These are phyloP conservation scores for Xestia ashworthii DNA, from an alignment of 2,888 invertebrate genomes.

Conservation along the genomic window DNA sequence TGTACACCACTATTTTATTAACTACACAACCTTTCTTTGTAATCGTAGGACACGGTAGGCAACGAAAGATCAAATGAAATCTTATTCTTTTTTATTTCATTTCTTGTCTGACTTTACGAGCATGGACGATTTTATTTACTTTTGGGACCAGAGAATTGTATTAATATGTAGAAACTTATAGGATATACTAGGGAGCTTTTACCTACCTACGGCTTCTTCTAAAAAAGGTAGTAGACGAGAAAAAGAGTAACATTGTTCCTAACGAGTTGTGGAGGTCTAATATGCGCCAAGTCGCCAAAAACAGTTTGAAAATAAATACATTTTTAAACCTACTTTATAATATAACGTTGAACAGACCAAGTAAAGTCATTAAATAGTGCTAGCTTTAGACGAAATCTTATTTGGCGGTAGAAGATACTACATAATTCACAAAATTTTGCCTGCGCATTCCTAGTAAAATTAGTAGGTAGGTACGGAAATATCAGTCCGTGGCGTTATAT, in stretches of 20 bases:
- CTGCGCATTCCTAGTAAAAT: neutral
- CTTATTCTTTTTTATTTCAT: slow-evolving; percentile 10
- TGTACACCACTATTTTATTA: slow-evolving; percentile 59
- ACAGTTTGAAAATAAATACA: neutral
- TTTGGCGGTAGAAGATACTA: neutral
- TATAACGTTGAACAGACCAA: neutral
- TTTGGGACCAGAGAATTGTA: neutral
- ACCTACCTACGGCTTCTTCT: neutral
- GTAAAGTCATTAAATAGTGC: neutral
- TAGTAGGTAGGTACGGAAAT: neutral
- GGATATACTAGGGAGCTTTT: neutral
- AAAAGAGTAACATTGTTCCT: neutral
- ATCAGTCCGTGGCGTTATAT: neutral
- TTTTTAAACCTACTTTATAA: neutral
- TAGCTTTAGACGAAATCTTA: neutral
- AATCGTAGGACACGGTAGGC: slow-evolving; percentile 1
- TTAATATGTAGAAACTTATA: neutral
- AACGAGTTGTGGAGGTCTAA: neutral
- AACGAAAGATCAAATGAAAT: slow-evolving; percentile 51
- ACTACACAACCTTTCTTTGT: slow-evolving; percentile 39
- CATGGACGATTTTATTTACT: slow-evolving; percentile 23
- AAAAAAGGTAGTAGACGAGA: neutral
- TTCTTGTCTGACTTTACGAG: neutral
- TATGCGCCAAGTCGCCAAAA: too few relatives aligned
- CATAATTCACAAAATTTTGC: slow-evolving; percentile 1